A percentile compares a stretch with the other conserved stretches of the same genome.
Evolutionary conservation across 1,140 invertebrate species (phyloP).

Genomic region (Euborellia annulipes): DNA sequence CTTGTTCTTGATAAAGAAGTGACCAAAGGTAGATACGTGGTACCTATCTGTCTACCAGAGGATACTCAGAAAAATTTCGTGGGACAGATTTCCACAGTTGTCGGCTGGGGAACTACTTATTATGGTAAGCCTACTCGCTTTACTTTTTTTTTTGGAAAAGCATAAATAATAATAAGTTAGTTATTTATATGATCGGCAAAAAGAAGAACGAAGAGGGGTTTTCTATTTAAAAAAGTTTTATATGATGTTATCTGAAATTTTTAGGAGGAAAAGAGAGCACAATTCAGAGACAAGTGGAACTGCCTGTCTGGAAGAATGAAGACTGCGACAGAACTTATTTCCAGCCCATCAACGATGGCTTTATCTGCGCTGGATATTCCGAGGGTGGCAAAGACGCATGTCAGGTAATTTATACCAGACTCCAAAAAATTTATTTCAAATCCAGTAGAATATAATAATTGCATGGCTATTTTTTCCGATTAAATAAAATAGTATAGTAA

Average conservation of each 20-base stretch:
- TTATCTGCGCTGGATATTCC: slow-evolving; percentile 78
- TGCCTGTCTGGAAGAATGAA: slow-evolving; percentile 82
- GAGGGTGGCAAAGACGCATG: slow-evolving; percentile 85
- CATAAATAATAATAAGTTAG: too few species aligned
- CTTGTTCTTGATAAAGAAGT: slow-evolving; percentile 57
- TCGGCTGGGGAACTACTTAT: slow-evolving; percentile 82
- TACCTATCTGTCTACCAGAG: slow-evolving; percentile 71
- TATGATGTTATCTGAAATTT: too few species aligned
- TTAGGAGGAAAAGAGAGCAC: slow-evolving; percentile 66
- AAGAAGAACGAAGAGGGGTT: too few species aligned
- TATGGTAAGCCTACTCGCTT: slow-evolving; percentile 48
- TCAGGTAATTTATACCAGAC: slow-evolving; percentile 60
- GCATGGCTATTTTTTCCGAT: too few species aligned
- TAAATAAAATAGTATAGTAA: too few species aligned
- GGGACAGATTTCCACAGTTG: slow-evolving; percentile 62
- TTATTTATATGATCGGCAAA: too few species aligned
- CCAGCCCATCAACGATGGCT: slow-evolving; percentile 79
- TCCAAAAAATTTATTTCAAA: too few species aligned
- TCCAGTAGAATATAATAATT: too few species aligned
- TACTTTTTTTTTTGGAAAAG: too few species aligned
- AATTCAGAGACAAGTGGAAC: slow-evolving; percentile 59
- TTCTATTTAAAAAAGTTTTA: too few species aligned
- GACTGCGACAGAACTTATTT: slow-evolving; percentile 82
- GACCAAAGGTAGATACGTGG: slow-evolving; percentile 63
- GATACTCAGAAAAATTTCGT: slow-evolving; percentile 41